Evolutionary conservation across 2,888 invertebrate genomes (phyloP).

Genomic region (Chromoteleia sp.): DNA sequence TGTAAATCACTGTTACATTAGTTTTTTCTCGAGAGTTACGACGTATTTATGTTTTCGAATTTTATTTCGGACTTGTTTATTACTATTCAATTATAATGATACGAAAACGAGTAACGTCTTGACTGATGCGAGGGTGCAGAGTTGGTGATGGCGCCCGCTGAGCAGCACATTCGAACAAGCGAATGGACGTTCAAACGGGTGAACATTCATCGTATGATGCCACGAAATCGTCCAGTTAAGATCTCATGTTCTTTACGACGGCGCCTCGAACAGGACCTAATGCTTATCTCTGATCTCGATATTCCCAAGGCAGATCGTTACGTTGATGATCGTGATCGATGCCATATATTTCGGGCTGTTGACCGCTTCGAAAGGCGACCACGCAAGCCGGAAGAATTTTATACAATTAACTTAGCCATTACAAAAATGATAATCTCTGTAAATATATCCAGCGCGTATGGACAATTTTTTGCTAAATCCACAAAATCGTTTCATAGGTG

Average conservation of each 20-base stretch:
- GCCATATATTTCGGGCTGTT: constrained; percentile 69
- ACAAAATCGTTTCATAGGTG: too few relatives aligned
- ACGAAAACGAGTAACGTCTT: constrained; percentile 72
- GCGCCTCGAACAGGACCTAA: constrained; percentile 69
- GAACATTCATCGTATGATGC: constrained; percentile 76
- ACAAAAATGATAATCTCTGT: constrained; percentile 57
- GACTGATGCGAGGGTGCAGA: constrained; percentile 83
- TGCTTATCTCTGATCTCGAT: constrained; percentile 78
- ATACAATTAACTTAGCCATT: constrained; percentile 56
- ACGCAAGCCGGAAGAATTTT: constrained; percentile 63
- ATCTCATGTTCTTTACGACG: constrained; percentile 80
- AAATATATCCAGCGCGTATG: too few relatives aligned
- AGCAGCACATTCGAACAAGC: constrained; percentile 80
- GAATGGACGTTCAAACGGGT: constrained; percentile 74
- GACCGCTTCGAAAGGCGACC: constrained; percentile 54
- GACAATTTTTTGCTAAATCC: too few relatives aligned
- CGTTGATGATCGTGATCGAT: constrained; percentile 73
- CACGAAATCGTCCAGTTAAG: constrained; percentile 81
- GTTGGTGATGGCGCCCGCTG: constrained; percentile 83
- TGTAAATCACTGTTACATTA: constrained; percentile 38
- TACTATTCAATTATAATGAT: constrained; percentile 61
- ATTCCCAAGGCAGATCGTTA: constrained; percentile 69
- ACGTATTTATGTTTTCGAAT: constrained; percentile 60
- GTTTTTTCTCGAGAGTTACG: constrained; percentile 23
- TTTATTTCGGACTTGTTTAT: constrained; percentile 59